A percentile compares a stretch with the other conserved stretches of the same genome.
These are phyloP conservation scores for Orestias chungarensis DNA, from an alignment of 2,797 vertebrate species.

Conservation along the genomic window DNA sequence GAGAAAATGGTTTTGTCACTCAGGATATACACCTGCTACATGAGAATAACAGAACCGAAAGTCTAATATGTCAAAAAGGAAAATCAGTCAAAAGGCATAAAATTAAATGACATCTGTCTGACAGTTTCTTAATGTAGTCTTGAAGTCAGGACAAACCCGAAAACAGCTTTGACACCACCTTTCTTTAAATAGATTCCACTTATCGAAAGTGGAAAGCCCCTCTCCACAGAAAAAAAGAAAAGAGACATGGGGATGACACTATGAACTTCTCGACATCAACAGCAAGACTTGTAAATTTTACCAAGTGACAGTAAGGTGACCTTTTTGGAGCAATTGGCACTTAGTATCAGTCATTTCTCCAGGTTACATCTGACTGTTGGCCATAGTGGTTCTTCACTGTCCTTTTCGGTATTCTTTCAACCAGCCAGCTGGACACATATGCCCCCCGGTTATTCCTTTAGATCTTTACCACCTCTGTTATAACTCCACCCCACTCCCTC, in stretches of 20 bases:
- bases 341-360: slow-evolving; percentile 69
- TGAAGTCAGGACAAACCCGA: slow-evolving; percentile 49
- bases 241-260: slow-evolving; percentile 30
- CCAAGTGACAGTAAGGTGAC: slow-evolving; percentile 63
- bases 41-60: slow-evolving; percentile 71
- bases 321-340: slow-evolving; percentile 62
- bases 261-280: slow-evolving; percentile 53
- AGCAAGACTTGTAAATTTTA: slow-evolving; percentile 61
- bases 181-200: slow-evolving; percentile 49
- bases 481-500: slow-evolving; percentile 75
- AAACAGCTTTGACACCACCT: slow-evolving; percentile 66
- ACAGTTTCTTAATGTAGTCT: slow-evolving; percentile 70
- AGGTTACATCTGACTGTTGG: slow-evolving; percentile 46
- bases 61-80: slow-evolving; percentile 60
- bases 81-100: slow-evolving; percentile 57
- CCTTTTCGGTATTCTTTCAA: slow-evolving; percentile 70
- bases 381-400: slow-evolving; percentile 57
- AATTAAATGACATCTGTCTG: slow-evolving; percentile 73
- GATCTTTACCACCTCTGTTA: slow-evolving; percentile 78
- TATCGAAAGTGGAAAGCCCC: slow-evolving; percentile 35
- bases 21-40: slow-evolving; percentile 78
- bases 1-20: slow-evolving; percentile 73
- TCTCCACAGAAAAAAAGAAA: slow-evolving; percentile 29
- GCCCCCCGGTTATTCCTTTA: slow-evolving; percentile 76
- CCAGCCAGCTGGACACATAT: slow-evolving; percentile 76